Evolutionary conservation across 2,797 vertebrate genomes (phyloP).

Genomic region (Pangasius sanitwongsei): DNA sequence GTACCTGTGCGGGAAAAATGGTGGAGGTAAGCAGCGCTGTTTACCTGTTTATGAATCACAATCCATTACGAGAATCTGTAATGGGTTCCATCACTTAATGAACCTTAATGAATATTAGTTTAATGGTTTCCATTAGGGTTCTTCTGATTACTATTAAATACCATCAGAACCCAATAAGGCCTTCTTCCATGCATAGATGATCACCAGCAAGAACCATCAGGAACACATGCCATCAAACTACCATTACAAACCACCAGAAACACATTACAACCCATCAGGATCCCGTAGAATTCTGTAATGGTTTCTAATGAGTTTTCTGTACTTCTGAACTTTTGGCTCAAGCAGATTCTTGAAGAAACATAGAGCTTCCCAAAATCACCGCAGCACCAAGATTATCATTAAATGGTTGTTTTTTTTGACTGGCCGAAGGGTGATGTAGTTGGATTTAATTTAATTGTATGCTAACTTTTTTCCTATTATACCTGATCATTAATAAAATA

Average conservation of each 20-base stretch:
- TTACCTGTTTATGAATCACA: too few relatives aligned
- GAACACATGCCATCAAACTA: background rate
- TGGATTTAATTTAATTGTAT: background rate
- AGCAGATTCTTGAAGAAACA: background rate
- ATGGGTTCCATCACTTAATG: background rate
- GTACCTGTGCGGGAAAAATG: conserved; percentile 97
- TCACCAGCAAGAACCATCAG: background rate
- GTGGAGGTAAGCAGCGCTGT: conserved; percentile 82
- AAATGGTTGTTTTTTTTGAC: background rate
- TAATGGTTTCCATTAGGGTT: background rate
- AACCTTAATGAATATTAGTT: background rate
- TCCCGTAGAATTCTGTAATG: background rate
- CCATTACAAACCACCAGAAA: background rate
- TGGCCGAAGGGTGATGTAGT: too few relatives aligned
- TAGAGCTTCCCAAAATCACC: background rate
- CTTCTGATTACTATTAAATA: background rate
- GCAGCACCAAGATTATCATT: background rate
- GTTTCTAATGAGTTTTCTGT: background rate
- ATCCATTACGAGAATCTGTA: background rate
- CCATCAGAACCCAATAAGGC: background rate
- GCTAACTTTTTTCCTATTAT: background rate
- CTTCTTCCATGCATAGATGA: background rate
- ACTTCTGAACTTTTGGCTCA: background rate
- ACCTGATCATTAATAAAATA: background rate
- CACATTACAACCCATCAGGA: background rate